These are phyloP conservation scores for Lutjanus campechanus DNA, from an alignment of 2,797 vertebrate species.

Conservation along the genomic window DNA sequence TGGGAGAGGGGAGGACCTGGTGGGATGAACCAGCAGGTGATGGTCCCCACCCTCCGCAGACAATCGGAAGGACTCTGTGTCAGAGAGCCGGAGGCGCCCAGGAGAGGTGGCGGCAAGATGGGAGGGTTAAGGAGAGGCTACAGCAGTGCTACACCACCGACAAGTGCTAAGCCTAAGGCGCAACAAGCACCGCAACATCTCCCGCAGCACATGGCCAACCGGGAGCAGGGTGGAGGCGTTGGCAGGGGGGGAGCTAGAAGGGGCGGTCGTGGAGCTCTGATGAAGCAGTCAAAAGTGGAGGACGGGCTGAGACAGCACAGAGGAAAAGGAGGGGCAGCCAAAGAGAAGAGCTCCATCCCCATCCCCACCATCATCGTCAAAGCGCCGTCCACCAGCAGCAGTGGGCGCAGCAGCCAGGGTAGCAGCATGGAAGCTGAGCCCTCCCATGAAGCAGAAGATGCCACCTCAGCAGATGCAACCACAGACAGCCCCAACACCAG, in stretches of 20 bases:
- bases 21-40: conserved; percentile 75
- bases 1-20: conserved; percentile 80
- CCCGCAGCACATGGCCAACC: conserved; percentile 58
- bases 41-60: conserved; percentile 80
- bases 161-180: conserved; percentile 81
- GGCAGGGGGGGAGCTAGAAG: conserved; percentile 73
- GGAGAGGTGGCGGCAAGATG: conserved; percentile 85
- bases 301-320: conserved; percentile 79
- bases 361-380: conserved; percentile 97
- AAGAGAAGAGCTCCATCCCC: conserved; percentile 93
- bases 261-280: conserved; percentile 90
- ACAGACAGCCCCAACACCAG: conserved; percentile 67
- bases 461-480: conserved; percentile 56
- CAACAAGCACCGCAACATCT: conserved; percentile 74
- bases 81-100: conserved; percentile 78
- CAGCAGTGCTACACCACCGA: conserved; percentile 86
- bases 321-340: conserved; percentile 77
- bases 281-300: conserved; percentile 94
- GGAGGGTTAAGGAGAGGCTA: conserved; percentile 86
- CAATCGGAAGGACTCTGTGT: conserved; percentile 75
- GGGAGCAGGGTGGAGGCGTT: conserved; percentile 70
- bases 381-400: conserved; percentile 95
- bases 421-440: conserved; percentile 92
- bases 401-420: conserved; percentile 94
- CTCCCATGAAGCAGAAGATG: conserved; percentile 69